Evolutionary conservation across 2,797 vertebrate species (phyloP), one percentile per base, ranked within the genome.

Genomic region (Silurus lanzhouensis): DNA sequence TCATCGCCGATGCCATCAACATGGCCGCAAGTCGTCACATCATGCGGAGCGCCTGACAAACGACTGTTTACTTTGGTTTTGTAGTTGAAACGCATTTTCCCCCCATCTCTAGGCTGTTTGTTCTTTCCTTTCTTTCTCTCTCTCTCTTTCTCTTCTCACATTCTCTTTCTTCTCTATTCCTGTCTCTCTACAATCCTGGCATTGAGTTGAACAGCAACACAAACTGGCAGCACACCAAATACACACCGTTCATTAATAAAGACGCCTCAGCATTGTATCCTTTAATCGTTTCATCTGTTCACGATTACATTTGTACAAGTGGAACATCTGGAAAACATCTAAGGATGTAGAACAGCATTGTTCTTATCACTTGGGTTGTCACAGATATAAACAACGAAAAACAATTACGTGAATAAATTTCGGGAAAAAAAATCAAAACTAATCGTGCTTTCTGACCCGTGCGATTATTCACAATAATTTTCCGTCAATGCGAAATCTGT

Each of bases 31-130:
- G 46, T 61, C 74, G 22, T 61, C 72, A 63, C 74, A 79, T 86
- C 55, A 63, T 82, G 71, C 78, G 44, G 58, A 71, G 57, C 15
- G 10, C 27, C 72, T 63, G 57, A 85, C 25, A 78, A 71, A 58
- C 17, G 17, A 48, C 15, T 71, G 81, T 86, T 86, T 86, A 66
- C 74, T 8, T 82, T 66, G 70, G 78, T 60, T 79, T 68, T 5
- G 27, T 67, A n/a, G 74, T 81, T 82, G 70, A 46, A 81, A 75
- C 60, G 27, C 63, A 58, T 78, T 84, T 84, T 46, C 55, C 22
- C 63, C 55, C 52, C 84, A 60, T 86, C 25, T 70, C 71, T n/a
- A 52, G 57, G 57, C 46, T 78, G 70, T 89, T 90, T 83, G 74
- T 88, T 61, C 60, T 57, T 83, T 72, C 81, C 66, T 31, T 76